A percentile compares a stretch with the other conserved stretches of the same genome.
These are phyloP conservation scores for Chondrosia reniformis DNA, from an alignment of 37 sponge, comb jelly and placozoan genomes.

Conservation along the genomic window DNA sequence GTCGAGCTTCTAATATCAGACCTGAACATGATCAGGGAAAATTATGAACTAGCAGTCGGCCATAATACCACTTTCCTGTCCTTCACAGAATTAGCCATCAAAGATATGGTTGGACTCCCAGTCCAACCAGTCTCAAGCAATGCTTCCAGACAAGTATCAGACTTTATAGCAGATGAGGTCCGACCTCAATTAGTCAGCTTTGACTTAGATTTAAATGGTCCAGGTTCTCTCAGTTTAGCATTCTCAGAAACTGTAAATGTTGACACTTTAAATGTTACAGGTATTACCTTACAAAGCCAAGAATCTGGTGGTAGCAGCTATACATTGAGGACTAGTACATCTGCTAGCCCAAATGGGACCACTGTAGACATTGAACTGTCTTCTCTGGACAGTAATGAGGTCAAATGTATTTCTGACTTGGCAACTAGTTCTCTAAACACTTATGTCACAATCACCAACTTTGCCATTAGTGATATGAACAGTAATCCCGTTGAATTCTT, in stretches of 20 bases:
- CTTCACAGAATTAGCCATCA: constrained; percentile 43
- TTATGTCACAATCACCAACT: constrained; percentile 38
- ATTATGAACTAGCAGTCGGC: constrained; percentile 42
- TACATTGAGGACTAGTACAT: constrained; percentile 26
- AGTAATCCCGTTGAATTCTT: constrained; percentile 43
- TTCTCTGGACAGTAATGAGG: constrained; percentile 57
- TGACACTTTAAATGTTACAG: constrained; percentile 36
- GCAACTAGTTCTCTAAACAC: constrained; percentile 58
- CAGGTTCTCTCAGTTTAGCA: constrained; percentile 48
- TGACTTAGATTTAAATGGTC: constrained; percentile 68
- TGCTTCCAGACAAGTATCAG: constrained; percentile 26
- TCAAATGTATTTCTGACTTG: constrained; percentile 45
- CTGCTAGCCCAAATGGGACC: constrained; percentile 52
- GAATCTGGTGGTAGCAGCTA: constrained; percentile 29
- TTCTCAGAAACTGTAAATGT: constrained; percentile 85
- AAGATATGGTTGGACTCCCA: constrained; percentile 55
- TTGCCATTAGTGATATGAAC: constrained; percentile 63
- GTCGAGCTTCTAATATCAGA: constrained; percentile 52
- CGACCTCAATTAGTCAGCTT: constrained; percentile 48
- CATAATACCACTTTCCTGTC: constrained; percentile 63
- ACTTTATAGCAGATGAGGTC: constrained; percentile 36
- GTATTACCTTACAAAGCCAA: constrained; percentile 60
- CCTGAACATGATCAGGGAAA: constrained; percentile 69
- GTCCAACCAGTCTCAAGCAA: constrained; percentile 38
- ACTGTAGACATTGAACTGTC: constrained; percentile 48